phyloP scores from a whole-genome alignment of 2,113 vertebrate species.

The Gobiocypris rarus region DNA sequence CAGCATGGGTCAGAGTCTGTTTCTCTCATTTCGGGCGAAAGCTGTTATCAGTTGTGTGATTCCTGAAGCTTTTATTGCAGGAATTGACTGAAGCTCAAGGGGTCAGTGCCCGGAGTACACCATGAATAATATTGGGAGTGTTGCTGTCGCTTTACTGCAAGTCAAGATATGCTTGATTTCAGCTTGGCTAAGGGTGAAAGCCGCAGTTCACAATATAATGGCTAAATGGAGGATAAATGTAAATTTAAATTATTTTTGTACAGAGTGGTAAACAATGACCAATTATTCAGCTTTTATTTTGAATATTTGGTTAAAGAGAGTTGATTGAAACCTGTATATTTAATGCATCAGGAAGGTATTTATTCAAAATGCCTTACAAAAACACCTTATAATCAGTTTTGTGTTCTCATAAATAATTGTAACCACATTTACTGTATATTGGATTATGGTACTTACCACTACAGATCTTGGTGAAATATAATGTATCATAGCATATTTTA shows the following conservation, averaged over 20 bases:
- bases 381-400: no score
- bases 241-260: no score
- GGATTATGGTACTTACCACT: no score
- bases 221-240: not conserved
- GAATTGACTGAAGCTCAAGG: slow-evolving; percentile 11
- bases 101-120: slow-evolving; percentile 6
- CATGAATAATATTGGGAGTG: slow-evolving; percentile 5
- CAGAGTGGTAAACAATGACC: not conserved
- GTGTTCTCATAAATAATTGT: no score
- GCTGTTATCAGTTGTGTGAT: slow-evolving; percentile 8
- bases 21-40: slow-evolving; percentile 25
- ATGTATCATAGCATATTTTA: no score
- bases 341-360: no score
- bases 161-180: slow-evolving; percentile 9
- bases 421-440: no score
- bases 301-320: not conserved
- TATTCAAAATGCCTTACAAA: no score
- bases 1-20: slow-evolving; percentile 19
- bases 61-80: slow-evolving; percentile 13
- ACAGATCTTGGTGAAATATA: no score
- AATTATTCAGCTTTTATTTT: not conserved
- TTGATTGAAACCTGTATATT: not conserved
- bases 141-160: not conserved
- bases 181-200: not conserved
- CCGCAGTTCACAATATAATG: not conserved